phyloP scores from a whole-genome alignment of 2,797 vertebrate genomes.

The Gobionotothen gibberifrons region DNA sequence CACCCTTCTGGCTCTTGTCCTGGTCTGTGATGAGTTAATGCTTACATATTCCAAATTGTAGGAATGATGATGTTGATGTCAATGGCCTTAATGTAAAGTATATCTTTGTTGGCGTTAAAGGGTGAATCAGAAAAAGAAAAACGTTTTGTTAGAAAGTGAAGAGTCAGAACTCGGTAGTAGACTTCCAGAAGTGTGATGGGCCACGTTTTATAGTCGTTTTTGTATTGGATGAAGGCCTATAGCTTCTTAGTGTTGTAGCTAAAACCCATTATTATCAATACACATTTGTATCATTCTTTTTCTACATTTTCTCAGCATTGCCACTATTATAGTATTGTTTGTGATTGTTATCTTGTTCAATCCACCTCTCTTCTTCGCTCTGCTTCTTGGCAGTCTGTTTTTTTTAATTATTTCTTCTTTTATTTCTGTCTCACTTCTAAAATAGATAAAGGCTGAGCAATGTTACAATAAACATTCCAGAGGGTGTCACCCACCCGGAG shows the following conservation, averaged over 20 bases:
- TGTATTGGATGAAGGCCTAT: not conserved
- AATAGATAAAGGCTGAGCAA: slow-evolving; percentile 47
- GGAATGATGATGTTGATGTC: not conserved
- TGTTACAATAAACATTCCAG: slow-evolving; percentile 74
- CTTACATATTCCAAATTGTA: slow-evolving; percentile 13
- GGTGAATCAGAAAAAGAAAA: not conserved
- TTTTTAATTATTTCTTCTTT: slow-evolving; percentile 3
- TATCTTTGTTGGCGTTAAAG: slow-evolving; percentile 9
- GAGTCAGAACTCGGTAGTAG: not conserved
- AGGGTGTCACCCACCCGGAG: slow-evolving; percentile 72
- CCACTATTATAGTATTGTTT: too few relatives aligned
- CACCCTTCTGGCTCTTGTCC: slow-evolving; percentile 2
- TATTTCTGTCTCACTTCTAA: slow-evolving; percentile 31
- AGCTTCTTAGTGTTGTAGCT: not conserved
- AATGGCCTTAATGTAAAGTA: slow-evolving; percentile 1
- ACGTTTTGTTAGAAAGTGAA: not conserved
- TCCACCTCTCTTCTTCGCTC: slow-evolving; percentile 1
- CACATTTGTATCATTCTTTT: not conserved
- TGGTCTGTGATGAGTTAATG: slow-evolving; percentile 19
- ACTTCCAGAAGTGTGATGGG: not conserved
- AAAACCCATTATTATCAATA: not conserved
- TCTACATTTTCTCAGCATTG: not conserved
- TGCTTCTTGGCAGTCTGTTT: slow-evolving; percentile 4
- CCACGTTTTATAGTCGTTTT: not conserved
- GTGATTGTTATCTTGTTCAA: too few relatives aligned